Conservation (phyloP, 1,140 invertebrate species). For the Drosophila funebris region DNA sequence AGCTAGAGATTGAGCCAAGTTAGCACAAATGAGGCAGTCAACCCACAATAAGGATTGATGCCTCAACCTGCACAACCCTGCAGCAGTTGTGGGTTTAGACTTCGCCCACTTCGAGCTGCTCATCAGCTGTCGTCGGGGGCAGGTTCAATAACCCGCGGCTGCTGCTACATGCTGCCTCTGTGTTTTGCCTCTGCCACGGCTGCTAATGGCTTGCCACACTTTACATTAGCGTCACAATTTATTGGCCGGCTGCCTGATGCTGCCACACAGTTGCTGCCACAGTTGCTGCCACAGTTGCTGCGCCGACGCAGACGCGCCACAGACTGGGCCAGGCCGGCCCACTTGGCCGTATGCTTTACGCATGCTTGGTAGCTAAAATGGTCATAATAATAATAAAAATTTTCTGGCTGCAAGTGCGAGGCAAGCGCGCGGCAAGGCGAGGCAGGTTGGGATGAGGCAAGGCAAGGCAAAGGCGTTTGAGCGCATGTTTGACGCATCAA, state of each 20-base stretch:
- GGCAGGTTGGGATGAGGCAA: slow-evolving; percentile 2
- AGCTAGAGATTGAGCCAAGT: background rate
- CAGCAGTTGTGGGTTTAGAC: slow-evolving; percentile 1
- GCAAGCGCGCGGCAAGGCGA: slow-evolving; percentile 17
- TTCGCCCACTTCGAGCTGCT: slow-evolving; percentile 28
- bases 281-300: slow-evolving; percentile 41
- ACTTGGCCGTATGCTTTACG: slow-evolving; percentile 64
- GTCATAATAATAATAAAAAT: slow-evolving; percentile 81
- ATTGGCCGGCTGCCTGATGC: slow-evolving; percentile 64
- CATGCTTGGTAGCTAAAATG: slow-evolving; percentile 78
- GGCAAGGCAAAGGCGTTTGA: slow-evolving; percentile 68
- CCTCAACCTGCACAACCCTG: background rate
- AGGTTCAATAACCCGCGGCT: slow-evolving; percentile 66
- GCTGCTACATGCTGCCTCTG: slow-evolving; percentile 10
- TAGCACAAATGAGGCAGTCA: background rate
- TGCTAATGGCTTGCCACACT: slow-evolving; percentile 79
- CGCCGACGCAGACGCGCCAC: slow-evolving; percentile 40
- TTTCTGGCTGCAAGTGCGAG: slow-evolving; percentile 51
- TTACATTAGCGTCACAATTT: slow-evolving; percentile 81
- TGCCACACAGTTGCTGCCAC: slow-evolving; percentile 31
- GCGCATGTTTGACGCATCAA: slow-evolving; percentile 79
- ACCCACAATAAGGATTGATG: background rate
- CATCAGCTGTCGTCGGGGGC: slow-evolving; percentile 47
- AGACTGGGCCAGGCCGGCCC: slow-evolving; percentile 26
- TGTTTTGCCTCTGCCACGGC: background rate